Evolutionary conservation across 2,113 vertebrate species (phyloP).

Genomic region (Sturnira hondurensis): DNA sequence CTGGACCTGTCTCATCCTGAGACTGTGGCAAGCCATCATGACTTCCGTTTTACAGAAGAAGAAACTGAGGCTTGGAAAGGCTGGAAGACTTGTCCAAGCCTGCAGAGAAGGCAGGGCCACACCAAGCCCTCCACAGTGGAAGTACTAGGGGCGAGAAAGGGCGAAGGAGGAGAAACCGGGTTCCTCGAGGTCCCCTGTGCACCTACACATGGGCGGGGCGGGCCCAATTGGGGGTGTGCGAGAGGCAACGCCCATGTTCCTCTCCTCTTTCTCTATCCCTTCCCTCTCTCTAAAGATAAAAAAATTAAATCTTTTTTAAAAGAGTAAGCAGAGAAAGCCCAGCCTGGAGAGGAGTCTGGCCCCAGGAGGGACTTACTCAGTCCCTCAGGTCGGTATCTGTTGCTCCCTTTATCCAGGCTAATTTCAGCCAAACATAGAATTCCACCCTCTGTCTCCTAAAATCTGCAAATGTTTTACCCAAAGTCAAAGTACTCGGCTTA

Average conservation of each 20-base stretch:
- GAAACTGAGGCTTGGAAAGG: neutral
- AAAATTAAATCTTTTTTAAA: neutral
- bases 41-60: neutral
- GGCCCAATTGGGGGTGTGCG: too few relatives aligned
- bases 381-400: neutral
- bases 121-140: neutral
- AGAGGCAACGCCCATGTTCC: too few relatives aligned
- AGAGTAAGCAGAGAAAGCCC: neutral
- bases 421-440: constrained; percentile 14
- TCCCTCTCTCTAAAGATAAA: neutral
- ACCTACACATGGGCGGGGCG: neutral
- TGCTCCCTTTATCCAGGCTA: neutral
- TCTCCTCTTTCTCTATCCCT: neutral
- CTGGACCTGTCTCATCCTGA: neutral
- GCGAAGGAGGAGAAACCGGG: neutral
- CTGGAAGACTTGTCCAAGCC: neutral
- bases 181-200: neutral
- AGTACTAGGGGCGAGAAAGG: neutral
- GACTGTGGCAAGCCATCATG: neutral
- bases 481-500: neutral
- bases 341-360: neutral
- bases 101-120: neutral
- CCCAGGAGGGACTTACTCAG: neutral
- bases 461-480: neutral
- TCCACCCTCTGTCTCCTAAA: neutral